Conservation (phyloP, 2,113 vertebrate genomes). For the Stigmatopora nigra region DNA sequence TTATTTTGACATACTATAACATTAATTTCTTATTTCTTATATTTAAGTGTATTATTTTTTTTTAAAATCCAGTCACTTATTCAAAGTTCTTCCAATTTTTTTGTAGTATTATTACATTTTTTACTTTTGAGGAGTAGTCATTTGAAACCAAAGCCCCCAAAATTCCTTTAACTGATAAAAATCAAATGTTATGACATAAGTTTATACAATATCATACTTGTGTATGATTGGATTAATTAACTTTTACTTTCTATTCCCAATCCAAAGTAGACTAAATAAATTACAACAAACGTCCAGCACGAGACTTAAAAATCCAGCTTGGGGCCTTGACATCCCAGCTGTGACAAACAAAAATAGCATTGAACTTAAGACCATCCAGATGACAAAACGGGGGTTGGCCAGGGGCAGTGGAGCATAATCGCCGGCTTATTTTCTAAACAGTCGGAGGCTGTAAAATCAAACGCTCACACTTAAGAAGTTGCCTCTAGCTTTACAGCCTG, state of each 20-base stretch:
- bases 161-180: background rate
- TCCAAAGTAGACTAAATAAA: background rate
- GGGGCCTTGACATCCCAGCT: background rate
- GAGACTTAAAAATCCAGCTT: background rate
- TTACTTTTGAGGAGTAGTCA: too few species aligned
- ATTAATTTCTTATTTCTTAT: too few species aligned
- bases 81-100: too few species aligned
- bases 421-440: background rate
- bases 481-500: background rate
- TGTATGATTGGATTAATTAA: background rate
- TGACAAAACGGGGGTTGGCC: background rate
- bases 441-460: background rate
- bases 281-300: background rate
- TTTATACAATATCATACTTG: background rate
- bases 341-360: background rate
- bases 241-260: background rate
- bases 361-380: background rate
- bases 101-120: too few species aligned
- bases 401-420: background rate
- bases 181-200: background rate
- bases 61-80: too few species aligned
- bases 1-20: too few species aligned
- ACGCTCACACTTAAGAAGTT: background rate
- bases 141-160: background rate
- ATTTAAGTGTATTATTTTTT: too few species aligned